Evolutionary conservation across 2,113 vertebrate genomes (phyloP).

Genomic region (Saguinus midas): DNA sequence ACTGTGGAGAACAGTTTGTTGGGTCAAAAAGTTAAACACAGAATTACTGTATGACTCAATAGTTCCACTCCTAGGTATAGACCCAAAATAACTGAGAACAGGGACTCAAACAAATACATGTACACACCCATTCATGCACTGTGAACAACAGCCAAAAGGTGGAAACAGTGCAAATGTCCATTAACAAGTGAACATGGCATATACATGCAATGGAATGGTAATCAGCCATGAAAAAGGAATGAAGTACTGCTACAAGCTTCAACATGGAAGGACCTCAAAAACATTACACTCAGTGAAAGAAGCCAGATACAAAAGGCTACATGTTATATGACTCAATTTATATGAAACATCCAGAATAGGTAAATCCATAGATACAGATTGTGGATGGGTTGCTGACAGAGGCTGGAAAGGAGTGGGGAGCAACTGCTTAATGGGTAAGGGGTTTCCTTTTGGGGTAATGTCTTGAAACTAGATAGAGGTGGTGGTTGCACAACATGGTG

Average conservation of each 20-base stretch:
- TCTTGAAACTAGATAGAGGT: background rate
- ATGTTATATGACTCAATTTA: background rate
- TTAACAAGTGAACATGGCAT: background rate
- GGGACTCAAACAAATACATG: too few relatives aligned
- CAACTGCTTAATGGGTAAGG: background rate
- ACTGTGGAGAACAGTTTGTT: background rate
- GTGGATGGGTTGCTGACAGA: background rate
- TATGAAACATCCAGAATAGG: background rate
- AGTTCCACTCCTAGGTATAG: background rate
- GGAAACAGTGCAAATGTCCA: background rate
- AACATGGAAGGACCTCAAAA: background rate
- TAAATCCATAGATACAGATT: background rate
- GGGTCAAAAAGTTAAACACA: background rate
- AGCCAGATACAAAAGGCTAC: background rate
- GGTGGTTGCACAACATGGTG: background rate
- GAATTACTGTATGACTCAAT: background rate
- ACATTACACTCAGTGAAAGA: background rate
- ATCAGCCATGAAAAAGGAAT: background rate
- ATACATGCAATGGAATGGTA: background rate
- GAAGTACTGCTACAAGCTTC: too few relatives aligned
- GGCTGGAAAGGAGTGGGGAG: background rate
- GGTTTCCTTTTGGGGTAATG: background rate
- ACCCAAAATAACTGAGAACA: background rate
- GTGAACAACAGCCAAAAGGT: background rate
- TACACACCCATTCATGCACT: rapidly evolving